phyloP scores from a whole-genome alignment of 2,888 invertebrate genomes.

The Charanyca ferruginea region DNA sequence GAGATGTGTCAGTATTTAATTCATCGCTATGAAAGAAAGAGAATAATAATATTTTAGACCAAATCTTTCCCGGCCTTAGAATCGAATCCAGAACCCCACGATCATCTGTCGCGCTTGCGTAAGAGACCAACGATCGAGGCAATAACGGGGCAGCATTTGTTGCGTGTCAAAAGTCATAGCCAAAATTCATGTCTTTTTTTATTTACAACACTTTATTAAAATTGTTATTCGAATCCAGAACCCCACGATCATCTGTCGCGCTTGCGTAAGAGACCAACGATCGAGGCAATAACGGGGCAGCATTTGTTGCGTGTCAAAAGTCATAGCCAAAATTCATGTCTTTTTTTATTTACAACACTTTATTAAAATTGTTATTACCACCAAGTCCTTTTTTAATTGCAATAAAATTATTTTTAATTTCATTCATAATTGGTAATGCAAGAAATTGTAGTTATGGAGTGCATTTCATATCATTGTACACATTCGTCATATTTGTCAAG shows the following conservation, averaged over 20 bases:
- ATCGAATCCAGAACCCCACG: too few species aligned
- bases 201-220: constrained; percentile 31
- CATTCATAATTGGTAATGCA: constrained; percentile 59
- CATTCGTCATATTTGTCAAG: constrained; percentile 61
- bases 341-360: constrained; percentile 26
- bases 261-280: too few species aligned
- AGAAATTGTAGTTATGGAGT: constrained; percentile 38
- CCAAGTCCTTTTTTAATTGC: constrained; percentile 62
- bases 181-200: constrained; percentile 15
- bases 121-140: too few species aligned
- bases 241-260: too few species aligned
- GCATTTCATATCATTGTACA: constrained; percentile 52
- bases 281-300: too few species aligned
- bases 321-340: constrained; percentile 8
- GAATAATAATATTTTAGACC: too few species aligned
- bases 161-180: background rate
- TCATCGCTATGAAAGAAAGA: constrained; percentile 20
- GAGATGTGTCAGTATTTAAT: constrained; percentile 42
- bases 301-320: background rate
- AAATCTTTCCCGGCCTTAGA: too few species aligned
- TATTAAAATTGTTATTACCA: constrained; percentile 46
- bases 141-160: too few species aligned
- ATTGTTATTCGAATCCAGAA: too few species aligned
- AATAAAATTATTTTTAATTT: constrained; percentile 64
- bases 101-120: too few species aligned